phyloP scores from a whole-genome alignment of 1,140 invertebrate species.

The Orussus abietinus region DNA sequence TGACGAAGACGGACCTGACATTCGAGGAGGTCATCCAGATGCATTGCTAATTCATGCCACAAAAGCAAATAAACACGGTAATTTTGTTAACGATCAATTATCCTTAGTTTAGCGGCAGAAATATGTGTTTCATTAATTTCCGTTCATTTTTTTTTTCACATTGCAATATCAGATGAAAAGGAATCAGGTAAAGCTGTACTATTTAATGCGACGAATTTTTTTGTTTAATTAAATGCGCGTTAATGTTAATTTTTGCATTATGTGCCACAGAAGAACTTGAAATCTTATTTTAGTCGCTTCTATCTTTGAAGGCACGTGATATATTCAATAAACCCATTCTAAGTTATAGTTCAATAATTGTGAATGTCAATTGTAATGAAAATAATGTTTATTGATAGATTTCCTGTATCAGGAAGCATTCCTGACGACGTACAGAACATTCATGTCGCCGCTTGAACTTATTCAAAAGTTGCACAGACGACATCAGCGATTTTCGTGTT shows the following conservation, averaged over 20 bases:
- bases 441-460: slow-evolving; percentile 83
- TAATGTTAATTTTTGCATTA: too few relatives aligned
- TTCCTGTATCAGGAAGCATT: slow-evolving; percentile 96
- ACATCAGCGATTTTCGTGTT: slow-evolving; percentile 78
- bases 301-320: too few relatives aligned
- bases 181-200: too few relatives aligned
- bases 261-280: too few relatives aligned
- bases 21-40: slow-evolving; percentile 85
- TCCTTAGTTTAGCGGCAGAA: slow-evolving; percentile 20
- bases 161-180: slow-evolving; percentile 53
- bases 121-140: slow-evolving; percentile 12
- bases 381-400: slow-evolving; percentile 62
- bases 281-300: too few relatives aligned
- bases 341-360: too few relatives aligned
- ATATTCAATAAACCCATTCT: too few relatives aligned
- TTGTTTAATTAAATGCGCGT: too few relatives aligned
- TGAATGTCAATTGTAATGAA: too few relatives aligned
- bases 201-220: too few relatives aligned
- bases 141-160: slow-evolving; percentile 22
- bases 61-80: slow-evolving; percentile 83
- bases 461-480: slow-evolving; percentile 84
- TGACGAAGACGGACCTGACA: slow-evolving; percentile 81
- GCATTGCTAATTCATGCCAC: slow-evolving; percentile 91
- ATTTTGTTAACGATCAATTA: slow-evolving; percentile 22
- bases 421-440: slow-evolving; percentile 93